Percentiles rank a stretch among this genome's conserved stretches.
Conservation (phyloP, 2,113 vertebrate species). For the Lamprologus ornatipinnis region DNA sequence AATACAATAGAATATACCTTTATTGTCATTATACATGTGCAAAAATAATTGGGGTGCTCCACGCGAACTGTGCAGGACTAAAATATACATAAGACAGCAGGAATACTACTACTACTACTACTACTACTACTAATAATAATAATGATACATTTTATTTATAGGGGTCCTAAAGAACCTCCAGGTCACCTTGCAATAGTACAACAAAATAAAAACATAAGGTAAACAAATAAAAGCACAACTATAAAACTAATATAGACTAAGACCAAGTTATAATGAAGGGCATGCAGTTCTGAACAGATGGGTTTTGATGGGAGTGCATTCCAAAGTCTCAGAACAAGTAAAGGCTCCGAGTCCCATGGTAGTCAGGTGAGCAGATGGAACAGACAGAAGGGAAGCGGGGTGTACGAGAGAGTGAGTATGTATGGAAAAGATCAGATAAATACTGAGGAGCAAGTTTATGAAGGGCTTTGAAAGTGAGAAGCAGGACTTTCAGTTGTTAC, state of each 20-base stretch:
- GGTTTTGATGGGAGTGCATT: not conserved
- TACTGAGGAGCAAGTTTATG: not conserved
- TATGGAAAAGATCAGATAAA: not conserved
- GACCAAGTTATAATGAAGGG: not conserved
- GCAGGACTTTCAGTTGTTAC: not conserved
- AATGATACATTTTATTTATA: not conserved
- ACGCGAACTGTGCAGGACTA: accelerated
- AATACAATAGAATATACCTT: not conserved
- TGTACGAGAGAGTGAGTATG: not conserved
- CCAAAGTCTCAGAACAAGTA: not conserved
- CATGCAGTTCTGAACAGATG: not conserved
- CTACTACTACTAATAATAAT: not conserved
- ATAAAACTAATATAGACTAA: not conserved
- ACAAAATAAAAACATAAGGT: not conserved
- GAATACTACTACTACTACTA: not conserved
- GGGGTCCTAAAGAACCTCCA: not conserved
- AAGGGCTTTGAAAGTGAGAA: not conserved
- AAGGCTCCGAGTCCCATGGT: not conserved
- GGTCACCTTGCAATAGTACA: not conserved
- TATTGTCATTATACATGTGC: not conserved
- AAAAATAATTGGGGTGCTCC: not conserved
- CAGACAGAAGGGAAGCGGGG: not conserved
- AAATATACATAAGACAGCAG: not conserved
- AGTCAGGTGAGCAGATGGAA: not conserved
- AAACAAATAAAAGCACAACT: not conserved